Percentiles rank a stretch among this genome's conserved stretches.
Conservation (phyloP, 1,140 invertebrate genomes). For the Lordiphosa clarofinis region DNA sequence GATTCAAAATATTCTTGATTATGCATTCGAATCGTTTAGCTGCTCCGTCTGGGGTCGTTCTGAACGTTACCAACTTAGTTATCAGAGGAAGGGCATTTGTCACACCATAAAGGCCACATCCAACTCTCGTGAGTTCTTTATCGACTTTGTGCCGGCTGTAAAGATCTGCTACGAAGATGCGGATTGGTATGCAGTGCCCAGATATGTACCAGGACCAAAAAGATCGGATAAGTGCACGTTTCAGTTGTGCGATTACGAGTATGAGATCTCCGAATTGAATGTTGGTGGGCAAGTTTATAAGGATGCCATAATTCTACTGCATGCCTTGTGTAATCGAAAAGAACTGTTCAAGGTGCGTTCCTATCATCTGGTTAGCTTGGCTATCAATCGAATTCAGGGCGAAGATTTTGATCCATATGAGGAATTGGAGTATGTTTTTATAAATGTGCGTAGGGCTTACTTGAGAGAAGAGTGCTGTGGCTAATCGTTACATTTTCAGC, state of each 20-base stretch:
- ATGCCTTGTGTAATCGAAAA: slow-evolving; percentile 29
- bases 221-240: slow-evolving; percentile 27
- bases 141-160: slow-evolving; percentile 57
- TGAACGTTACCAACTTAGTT: slow-evolving; percentile 19
- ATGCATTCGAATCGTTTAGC: slow-evolving; percentile 1
- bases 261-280: slow-evolving; percentile 13
- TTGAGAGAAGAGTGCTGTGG: neutral
- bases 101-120: slow-evolving; percentile 40
- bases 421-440: slow-evolving; percentile 8
- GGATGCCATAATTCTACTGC: slow-evolving; percentile 36
- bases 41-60: neutral
- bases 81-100: slow-evolving; percentile 8
- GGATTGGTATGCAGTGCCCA: slow-evolving; percentile 34
- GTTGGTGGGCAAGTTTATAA: slow-evolving; percentile 7
- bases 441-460: slow-evolving; percentile 19
- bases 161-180: slow-evolving; percentile 10
- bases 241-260: slow-evolving; percentile 14
- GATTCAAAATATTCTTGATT: slow-evolving; percentile 28
- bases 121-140: slow-evolving; percentile 5
- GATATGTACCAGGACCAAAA: neutral
- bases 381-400: slow-evolving; percentile 8
- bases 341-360: slow-evolving; percentile 28
- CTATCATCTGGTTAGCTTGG: slow-evolving; percentile 37
- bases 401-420: slow-evolving; percentile 6
- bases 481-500: slow-evolving; percentile 14